Percentiles rank a stretch among this genome's conserved stretches.
Evolutionary conservation across 1,140 invertebrate species (phyloP).

Genomic region (Drosophila neocordata): DNA sequence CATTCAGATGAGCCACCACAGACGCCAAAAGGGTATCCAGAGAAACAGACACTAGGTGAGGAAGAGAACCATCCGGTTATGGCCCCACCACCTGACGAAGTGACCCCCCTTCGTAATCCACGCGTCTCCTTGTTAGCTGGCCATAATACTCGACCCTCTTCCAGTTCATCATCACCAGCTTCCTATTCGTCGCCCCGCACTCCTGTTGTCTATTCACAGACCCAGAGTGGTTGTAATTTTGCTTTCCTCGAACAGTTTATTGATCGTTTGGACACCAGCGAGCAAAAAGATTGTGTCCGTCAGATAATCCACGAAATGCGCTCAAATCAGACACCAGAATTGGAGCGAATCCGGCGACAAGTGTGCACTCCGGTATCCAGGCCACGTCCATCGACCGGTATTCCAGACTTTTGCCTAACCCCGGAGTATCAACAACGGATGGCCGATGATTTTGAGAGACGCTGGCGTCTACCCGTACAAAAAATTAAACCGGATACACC

Average conservation of each 20-base stretch:
- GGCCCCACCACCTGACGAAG: slow-evolving; percentile 5
- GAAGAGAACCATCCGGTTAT: slow-evolving; percentile 36
- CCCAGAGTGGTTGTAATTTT: slow-evolving; percentile 56
- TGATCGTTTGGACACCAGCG: slow-evolving; percentile 56
- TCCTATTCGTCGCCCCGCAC: slow-evolving; percentile 64
- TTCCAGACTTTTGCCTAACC: slow-evolving; percentile 74
- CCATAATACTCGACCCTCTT: slow-evolving; percentile 22
- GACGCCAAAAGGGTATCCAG: not conserved
- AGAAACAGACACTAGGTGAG: slow-evolving; percentile 1
- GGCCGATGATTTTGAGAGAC: slow-evolving; percentile 74
- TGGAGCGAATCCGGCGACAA: slow-evolving; percentile 72
- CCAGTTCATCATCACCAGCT: not conserved
- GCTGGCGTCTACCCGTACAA: slow-evolving; percentile 73
- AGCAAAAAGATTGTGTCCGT: slow-evolving; percentile 65
- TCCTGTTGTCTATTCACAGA: slow-evolving; percentile 43
- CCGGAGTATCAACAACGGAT: slow-evolving; percentile 76
- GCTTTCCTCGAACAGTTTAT: slow-evolving; percentile 70
- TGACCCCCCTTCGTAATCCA: slow-evolving; percentile 71
- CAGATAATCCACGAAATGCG: slow-evolving; percentile 76
- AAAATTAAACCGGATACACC: slow-evolving; percentile 74
- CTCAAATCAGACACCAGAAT: slow-evolving; percentile 74
- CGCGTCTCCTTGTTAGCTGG: slow-evolving; percentile 69
- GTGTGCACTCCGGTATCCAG: slow-evolving; percentile 68
- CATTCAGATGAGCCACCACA: not conserved
- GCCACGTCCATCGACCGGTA: slow-evolving; percentile 49